Conservation (phyloP, 2,797 vertebrate species). For the Centropyge bicolor region DNA sequence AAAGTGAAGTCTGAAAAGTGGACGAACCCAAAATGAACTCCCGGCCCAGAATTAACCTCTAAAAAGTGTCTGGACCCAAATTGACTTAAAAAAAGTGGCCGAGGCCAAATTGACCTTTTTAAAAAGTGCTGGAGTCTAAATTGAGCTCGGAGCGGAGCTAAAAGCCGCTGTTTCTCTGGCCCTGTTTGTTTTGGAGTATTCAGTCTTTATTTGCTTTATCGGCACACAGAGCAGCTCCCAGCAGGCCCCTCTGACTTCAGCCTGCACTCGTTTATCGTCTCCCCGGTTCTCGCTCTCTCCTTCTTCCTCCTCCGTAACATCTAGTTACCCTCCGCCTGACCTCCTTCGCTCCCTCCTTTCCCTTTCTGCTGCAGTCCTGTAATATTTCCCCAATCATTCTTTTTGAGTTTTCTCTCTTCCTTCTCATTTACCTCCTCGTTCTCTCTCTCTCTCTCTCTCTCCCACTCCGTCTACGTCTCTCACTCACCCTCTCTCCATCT, state of each 20-base stretch:
- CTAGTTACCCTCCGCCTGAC: conserved; percentile 80
- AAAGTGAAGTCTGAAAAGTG: conserved; percentile 25
- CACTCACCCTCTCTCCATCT: conserved; percentile 65
- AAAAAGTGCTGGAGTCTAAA: conserved; percentile 61
- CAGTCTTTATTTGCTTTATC: conserved; percentile 80
- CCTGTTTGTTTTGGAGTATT: conserved; percentile 79
- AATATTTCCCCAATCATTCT: conserved; percentile 77
- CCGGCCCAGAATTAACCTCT: conserved; percentile 55
- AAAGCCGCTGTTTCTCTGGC: conserved; percentile 65
- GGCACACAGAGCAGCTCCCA: conserved; percentile 68
- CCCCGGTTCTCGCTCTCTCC: conserved; percentile 53
- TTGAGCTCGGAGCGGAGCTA: conserved; percentile 57
- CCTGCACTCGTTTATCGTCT: conserved; percentile 75
- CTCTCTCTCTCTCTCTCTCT: conserved; percentile 34
- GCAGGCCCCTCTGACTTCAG: conserved; percentile 67
- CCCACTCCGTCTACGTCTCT: conserved; percentile 54
- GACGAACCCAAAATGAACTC: conserved; percentile 60
- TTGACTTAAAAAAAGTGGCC: conserved; percentile 47
- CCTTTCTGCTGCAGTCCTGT: conserved; percentile 62
- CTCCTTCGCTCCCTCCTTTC: conserved; percentile 58
- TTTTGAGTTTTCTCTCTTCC: conserved; percentile 66
- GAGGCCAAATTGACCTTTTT: conserved; percentile 59
- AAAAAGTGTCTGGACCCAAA: conserved; percentile 46
- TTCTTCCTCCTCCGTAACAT: conserved; percentile 77
- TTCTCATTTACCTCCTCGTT: conserved; percentile 51